A percentile compares a stretch with the other conserved stretches of the same genome.
These are phyloP conservation scores for Aegotheles bennettii DNA, from an alignment of 2,113 vertebrate species.

Conservation along the genomic window DNA sequence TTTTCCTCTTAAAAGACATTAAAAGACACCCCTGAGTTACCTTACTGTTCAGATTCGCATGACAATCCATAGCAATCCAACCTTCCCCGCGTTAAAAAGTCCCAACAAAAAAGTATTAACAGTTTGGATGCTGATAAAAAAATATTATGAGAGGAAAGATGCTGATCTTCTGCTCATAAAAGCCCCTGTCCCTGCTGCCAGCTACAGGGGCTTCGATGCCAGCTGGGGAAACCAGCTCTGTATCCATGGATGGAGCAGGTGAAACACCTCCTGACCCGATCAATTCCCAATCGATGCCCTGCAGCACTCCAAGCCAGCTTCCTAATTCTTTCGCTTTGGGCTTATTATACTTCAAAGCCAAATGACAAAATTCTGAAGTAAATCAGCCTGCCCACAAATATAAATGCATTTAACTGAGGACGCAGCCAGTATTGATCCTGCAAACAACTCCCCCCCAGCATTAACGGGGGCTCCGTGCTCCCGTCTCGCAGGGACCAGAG, in stretches of 20 bases:
- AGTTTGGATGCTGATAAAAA: neutral
- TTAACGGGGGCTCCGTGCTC: rapidly evolving
- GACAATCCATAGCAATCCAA: neutral
- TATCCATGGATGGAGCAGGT: no score
- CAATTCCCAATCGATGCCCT: neutral
- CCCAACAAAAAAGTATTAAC: neutral
- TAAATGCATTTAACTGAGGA: neutral
- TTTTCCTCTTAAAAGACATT: neutral
- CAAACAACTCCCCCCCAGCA: neutral
- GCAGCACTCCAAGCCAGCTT: neutral
- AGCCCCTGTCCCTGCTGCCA: neutral
- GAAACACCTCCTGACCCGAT: neutral
- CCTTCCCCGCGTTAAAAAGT: neutral
- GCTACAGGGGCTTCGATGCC: no score
- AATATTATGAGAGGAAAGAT: no score
- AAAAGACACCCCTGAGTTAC: neutral
- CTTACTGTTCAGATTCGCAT: neutral
- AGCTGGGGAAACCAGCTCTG: no score
- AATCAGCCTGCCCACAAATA: neutral
- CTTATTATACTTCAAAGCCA: neutral
- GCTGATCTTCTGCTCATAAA: neutral
- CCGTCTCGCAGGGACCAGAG: neutral
- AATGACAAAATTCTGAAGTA: neutral
- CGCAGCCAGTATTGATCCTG: rapidly evolving
- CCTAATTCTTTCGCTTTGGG: neutral